A percentile compares a stretch with the other conserved stretches of the same genome.
These are phyloP conservation scores for Acrossocheilus fasciatus DNA, from an alignment of 2,797 vertebrate species.

Conservation along the genomic window DNA sequence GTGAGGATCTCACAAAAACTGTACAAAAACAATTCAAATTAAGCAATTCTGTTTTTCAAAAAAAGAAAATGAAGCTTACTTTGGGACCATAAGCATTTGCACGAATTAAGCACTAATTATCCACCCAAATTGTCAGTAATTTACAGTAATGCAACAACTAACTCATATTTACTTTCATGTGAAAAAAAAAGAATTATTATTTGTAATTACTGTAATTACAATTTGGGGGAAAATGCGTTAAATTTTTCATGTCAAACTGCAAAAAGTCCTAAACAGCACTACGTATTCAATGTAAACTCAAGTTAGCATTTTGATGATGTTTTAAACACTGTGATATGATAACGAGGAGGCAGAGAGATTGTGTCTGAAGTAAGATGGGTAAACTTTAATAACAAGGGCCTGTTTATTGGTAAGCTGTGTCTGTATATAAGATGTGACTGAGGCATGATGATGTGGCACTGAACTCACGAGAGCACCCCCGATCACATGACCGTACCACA, in stretches of 20 bases:
- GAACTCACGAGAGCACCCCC: background rate
- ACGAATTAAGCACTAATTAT: background rate
- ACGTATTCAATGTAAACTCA: background rate
- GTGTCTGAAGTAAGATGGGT: background rate
- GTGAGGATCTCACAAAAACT: background rate
- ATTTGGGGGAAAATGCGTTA: background rate
- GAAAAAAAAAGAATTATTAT: background rate
- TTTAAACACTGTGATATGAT: too few relatives aligned
- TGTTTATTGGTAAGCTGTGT: background rate
- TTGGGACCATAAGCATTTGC: background rate
- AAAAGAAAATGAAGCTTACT: background rate
- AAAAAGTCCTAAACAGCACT: background rate
- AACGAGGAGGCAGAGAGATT: background rate
- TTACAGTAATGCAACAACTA: background rate
- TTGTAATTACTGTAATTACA: background rate
- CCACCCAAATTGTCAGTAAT: background rate
- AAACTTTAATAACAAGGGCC: background rate
- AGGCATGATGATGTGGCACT: background rate
- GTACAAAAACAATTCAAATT: background rate
- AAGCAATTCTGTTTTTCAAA: background rate
- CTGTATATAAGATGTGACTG: background rate
- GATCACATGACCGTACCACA: background rate
- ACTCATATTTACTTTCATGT: background rate
- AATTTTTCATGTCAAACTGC: background rate
- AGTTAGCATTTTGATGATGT: background rate